These are phyloP conservation scores for Neopipo cinnamomea DNA, from an alignment of 2,113 vertebrate genomes.

Conservation along the genomic window DNA sequence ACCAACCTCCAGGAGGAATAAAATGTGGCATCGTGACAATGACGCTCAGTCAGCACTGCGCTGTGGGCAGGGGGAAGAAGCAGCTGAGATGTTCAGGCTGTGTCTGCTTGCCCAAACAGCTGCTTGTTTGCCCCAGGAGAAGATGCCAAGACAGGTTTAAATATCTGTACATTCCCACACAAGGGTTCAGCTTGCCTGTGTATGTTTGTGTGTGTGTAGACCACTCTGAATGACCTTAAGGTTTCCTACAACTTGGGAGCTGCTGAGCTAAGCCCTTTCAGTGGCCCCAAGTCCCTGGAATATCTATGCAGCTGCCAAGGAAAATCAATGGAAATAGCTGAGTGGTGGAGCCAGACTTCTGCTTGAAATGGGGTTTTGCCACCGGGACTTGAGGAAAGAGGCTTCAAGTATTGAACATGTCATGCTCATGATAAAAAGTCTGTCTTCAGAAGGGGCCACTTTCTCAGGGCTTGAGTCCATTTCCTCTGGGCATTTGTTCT, in stretches of 20 bases:
- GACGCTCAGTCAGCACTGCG: neutral
- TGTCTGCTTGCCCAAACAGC: neutral
- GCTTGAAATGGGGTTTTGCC: neutral
- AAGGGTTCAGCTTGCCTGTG: neutral
- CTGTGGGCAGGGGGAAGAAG: neutral
- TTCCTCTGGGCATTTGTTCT: neutral
- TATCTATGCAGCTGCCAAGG: neutral
- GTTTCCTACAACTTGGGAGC: neutral
- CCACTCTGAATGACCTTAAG: neutral
- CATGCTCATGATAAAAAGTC: neutral
- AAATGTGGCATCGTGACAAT: neutral
- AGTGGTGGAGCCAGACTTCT: constrained; percentile 2
- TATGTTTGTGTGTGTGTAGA: neutral
- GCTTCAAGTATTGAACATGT: neutral
- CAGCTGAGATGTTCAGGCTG: neutral
- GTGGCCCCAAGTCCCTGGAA: neutral
- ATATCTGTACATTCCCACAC: neutral
- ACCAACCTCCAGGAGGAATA: neutral
- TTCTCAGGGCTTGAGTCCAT: neutral
- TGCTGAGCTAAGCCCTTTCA: constrained; percentile 4
- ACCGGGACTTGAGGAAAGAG: neutral
- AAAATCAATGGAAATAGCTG: constrained; percentile 11
- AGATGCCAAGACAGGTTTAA: neutral
- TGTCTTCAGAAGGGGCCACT: neutral
- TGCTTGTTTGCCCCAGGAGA: neutral